These are phyloP conservation scores for Oscheius myriophilus DNA, from an alignment of 2,888 invertebrate species.

Conservation along the genomic window DNA sequence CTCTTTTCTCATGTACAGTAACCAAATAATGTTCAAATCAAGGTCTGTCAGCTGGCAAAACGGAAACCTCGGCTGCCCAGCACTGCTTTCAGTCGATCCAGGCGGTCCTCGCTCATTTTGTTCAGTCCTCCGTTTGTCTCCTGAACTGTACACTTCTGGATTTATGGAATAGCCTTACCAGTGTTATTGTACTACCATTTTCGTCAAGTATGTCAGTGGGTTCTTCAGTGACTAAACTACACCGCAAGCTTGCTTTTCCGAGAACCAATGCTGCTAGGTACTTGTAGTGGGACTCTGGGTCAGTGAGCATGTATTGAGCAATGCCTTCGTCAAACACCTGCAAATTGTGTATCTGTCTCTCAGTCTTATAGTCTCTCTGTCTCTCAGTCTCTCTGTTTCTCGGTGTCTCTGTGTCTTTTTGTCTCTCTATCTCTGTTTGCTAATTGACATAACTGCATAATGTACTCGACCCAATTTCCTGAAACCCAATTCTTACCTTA, in stretches of 20 bases:
- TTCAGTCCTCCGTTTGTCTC: slow-evolving; percentile 5
- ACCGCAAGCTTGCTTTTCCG: slow-evolving; percentile 57
- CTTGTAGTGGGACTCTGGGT: slow-evolving; percentile 63
- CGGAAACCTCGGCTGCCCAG: slow-evolving; percentile 57
- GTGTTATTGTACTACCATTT: slow-evolving; percentile 43
- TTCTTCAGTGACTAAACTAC: slow-evolving; percentile 55
- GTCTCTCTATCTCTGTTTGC: neutral
- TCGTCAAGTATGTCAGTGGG: slow-evolving; percentile 60
- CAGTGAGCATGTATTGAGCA: slow-evolving; percentile 66
- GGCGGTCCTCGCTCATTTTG: slow-evolving; percentile 12
- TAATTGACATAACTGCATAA: no score
- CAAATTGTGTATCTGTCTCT: neutral
- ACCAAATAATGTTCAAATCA: neutral
- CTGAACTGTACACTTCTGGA: neutral
- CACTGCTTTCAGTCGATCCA: slow-evolving; percentile 45
- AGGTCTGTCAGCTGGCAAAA: slow-evolving; percentile 29
- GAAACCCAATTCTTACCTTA: slow-evolving; percentile 33
- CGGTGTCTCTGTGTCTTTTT: neutral
- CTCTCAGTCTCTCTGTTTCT: neutral
- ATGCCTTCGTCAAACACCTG: slow-evolving; percentile 68
- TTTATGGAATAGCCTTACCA: slow-evolving; percentile 22
- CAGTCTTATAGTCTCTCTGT: neutral
- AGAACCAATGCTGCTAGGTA: slow-evolving; percentile 62
- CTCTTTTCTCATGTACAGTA: slow-evolving; percentile 10
- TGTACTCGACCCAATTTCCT: neutral